Evolutionary conservation across 2,113 vertebrate species (phyloP).

Genomic region (Jaculus jaculus): DNA sequence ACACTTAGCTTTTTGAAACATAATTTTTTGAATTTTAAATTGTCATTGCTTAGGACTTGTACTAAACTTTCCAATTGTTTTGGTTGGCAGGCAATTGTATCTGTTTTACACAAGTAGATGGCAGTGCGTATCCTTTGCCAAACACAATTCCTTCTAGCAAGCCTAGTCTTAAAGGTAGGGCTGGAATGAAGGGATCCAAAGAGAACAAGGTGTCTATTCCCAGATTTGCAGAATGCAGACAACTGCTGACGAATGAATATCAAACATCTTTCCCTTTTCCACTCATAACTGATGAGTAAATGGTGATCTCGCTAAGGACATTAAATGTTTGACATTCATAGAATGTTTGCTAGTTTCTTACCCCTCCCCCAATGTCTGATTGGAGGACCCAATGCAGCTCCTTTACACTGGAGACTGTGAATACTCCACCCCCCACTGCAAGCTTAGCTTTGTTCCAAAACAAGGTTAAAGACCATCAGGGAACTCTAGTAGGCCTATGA

Average conservation of each 20-base stretch:
- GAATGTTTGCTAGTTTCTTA: conserved; percentile 11
- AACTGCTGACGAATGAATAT: not conserved
- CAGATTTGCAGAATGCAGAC: not conserved
- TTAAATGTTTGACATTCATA: conserved; percentile 4
- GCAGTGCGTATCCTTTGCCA: not conserved
- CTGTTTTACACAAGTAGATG: conserved; percentile 43
- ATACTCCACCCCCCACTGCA: not conserved
- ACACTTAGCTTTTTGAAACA: not conserved
- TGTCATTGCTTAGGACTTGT: not conserved
- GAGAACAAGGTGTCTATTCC: conserved; percentile 5
- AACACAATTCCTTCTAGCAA: not conserved
- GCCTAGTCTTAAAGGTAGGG: not conserved
- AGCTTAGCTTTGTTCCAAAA: not conserved
- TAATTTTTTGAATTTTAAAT: conserved; percentile 32
- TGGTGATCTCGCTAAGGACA: not conserved
- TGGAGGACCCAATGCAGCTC: not conserved
- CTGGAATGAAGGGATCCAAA: not conserved
- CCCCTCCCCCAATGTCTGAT: not conserved
- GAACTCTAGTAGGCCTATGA: not conserved
- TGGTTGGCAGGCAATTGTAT: not conserved
- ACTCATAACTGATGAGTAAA: conserved; percentile 22
- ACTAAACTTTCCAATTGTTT: conserved; percentile 10
- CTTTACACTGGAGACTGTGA: rapidly evolving
- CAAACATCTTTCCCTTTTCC: conserved; percentile 4
- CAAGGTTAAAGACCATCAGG: not conserved